phyloP scores from a whole-genome alignment of 2,797 vertebrate species.

The Coluber constrictor region DNA sequence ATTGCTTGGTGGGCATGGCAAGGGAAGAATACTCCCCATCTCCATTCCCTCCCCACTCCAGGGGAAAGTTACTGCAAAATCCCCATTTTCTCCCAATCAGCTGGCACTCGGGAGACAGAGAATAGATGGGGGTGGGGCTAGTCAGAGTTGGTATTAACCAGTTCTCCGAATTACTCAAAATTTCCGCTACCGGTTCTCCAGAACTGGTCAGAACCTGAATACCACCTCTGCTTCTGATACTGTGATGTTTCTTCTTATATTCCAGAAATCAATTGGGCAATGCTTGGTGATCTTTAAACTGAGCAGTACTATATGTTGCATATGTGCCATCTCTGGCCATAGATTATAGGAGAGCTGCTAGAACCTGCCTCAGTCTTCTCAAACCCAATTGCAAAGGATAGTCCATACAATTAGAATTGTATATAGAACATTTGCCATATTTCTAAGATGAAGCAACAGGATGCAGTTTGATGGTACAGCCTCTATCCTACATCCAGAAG shows the following conservation, averaged over 20 bases:
- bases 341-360: background rate
- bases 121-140: too few relatives aligned
- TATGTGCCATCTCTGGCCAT: background rate
- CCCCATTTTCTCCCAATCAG: too few relatives aligned
- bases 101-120: too few relatives aligned
- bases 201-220: too few relatives aligned
- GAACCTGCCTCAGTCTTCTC: background rate
- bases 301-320: background rate
- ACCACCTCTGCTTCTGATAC: background rate
- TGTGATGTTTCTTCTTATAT: background rate
- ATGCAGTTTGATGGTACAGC: background rate
- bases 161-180: too few relatives aligned
- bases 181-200: too few relatives aligned
- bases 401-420: background rate
- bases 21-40: too few relatives aligned
- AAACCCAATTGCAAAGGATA: background rate
- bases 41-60: too few relatives aligned
- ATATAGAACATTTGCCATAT: background rate
- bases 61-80: too few relatives aligned
- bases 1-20: too few relatives aligned
- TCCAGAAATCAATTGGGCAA: background rate
- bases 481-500: background rate
- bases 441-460: background rate
- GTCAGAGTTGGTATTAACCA: too few relatives aligned
- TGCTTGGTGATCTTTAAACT: background rate